Evolutionary conservation across 1,140 invertebrate genomes (phyloP).

Genomic region (Drosophila repleta): DNA sequence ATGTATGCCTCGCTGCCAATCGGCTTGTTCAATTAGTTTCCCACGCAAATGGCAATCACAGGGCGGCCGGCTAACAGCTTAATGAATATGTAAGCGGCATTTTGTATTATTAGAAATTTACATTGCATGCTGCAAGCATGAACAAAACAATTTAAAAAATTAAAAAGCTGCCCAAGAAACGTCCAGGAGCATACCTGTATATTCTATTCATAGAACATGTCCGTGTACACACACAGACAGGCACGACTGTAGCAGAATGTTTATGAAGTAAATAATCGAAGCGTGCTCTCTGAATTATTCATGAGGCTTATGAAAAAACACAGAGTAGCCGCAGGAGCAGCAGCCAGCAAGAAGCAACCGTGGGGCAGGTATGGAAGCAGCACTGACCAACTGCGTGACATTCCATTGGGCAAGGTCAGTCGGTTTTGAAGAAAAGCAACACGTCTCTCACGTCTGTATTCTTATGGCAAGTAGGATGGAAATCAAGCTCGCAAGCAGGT

Average conservation of each 20-base stretch:
- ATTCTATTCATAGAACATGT: background rate
- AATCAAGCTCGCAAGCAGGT: background rate
- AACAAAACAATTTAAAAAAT: constrained; percentile 70
- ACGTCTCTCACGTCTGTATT: constrained; percentile 8
- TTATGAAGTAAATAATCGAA: constrained; percentile 82
- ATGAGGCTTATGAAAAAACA: constrained; percentile 75
- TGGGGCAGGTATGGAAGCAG: constrained; percentile 29
- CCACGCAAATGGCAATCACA: constrained; percentile 36
- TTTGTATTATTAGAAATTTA: constrained; percentile 5
- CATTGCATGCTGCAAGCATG: constrained; percentile 26
- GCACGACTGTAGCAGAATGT: constrained; percentile 50
- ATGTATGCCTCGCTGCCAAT: constrained; percentile 22
- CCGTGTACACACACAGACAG: background rate
- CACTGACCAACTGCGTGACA: constrained; percentile 63
- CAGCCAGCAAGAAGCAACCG: constrained; percentile 33
- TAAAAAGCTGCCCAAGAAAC: constrained; percentile 58
- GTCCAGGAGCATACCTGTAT: constrained; percentile 16
- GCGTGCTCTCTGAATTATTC: constrained; percentile 76
- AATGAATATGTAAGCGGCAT: constrained; percentile 22
- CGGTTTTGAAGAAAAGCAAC: constrained; percentile 35
- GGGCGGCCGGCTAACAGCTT: background rate
- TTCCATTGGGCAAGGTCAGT: constrained; percentile 49
- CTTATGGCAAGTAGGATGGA: background rate
- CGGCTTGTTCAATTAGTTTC: constrained; percentile 59
- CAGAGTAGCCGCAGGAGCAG: constrained; percentile 32